Evolutionary conservation across 2,797 vertebrate species (phyloP).

Genomic region (Masticophis lateralis): DNA sequence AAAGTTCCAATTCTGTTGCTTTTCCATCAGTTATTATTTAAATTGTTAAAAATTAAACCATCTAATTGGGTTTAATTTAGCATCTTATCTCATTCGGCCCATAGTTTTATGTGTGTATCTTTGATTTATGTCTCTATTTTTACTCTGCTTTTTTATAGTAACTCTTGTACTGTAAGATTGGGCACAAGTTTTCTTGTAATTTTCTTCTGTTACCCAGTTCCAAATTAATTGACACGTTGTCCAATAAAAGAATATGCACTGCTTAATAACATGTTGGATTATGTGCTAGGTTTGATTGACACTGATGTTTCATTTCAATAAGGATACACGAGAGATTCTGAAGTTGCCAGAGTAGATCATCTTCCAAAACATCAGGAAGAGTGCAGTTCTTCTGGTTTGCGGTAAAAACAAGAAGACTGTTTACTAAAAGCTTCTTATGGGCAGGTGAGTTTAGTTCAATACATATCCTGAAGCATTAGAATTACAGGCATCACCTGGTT

Average conservation of each 20-base stretch:
- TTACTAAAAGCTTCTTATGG: constrained; percentile 4
- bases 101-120: neutral
- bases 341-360: neutral
- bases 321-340: neutral
- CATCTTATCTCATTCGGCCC: neutral
- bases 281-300: neutral
- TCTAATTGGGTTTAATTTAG: neutral
- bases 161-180: neutral
- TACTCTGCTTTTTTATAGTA: neutral
- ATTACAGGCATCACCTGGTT: constrained; percentile 44
- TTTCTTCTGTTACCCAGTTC: neutral
- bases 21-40: neutral
- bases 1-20: neutral
- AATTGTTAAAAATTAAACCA: neutral
- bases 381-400: neutral
- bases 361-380: neutral
- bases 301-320: neutral
- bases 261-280: constrained; percentile 6
- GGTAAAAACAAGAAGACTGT: neutral
- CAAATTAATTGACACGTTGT: neutral
- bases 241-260: neutral
- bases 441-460: constrained; percentile 13
- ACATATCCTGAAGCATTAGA: neutral
- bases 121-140: neutral
- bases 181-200: neutral